These are phyloP conservation scores for Numenius phaeopus DNA, from an alignment of 2,797 vertebrate species.

Conservation along the genomic window DNA sequence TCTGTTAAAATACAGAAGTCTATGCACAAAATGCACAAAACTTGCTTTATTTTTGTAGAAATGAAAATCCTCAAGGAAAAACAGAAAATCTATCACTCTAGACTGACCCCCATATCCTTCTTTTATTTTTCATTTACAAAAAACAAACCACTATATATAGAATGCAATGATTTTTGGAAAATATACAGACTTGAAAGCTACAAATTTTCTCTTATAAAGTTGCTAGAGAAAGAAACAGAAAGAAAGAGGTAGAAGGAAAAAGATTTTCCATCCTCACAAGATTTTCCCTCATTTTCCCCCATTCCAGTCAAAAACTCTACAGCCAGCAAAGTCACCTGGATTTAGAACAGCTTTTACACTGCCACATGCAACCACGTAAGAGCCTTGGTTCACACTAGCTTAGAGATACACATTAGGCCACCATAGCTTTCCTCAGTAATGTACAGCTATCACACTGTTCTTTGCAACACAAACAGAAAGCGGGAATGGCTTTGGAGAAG, in stretches of 20 bases:
- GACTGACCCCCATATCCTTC: background rate
- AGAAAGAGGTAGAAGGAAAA: background rate
- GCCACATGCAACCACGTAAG: background rate
- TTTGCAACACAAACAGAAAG: background rate
- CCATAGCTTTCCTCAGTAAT: background rate
- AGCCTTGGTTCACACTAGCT: background rate
- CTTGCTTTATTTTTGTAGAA: background rate
- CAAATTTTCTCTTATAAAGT: background rate
- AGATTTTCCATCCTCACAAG: background rate
- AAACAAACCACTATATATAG: background rate
- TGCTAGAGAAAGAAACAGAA: background rate
- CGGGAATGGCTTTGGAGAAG: background rate
- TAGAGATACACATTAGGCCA: background rate
- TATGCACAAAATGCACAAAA: background rate
- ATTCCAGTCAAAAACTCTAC: background rate
- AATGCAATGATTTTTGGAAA: background rate
- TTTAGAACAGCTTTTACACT: background rate
- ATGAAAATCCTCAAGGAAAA: background rate
- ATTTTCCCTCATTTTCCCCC: background rate
- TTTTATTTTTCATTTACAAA: background rate
- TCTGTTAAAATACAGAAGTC: background rate
- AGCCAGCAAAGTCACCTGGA: background rate
- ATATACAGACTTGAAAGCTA: background rate
- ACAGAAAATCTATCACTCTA: background rate
- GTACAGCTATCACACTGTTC: fast-evolving